Evolutionary conservation across 53 echinoderm and acorn worm species (phyloP).

Genomic region (Actinopyga echinites): DNA sequence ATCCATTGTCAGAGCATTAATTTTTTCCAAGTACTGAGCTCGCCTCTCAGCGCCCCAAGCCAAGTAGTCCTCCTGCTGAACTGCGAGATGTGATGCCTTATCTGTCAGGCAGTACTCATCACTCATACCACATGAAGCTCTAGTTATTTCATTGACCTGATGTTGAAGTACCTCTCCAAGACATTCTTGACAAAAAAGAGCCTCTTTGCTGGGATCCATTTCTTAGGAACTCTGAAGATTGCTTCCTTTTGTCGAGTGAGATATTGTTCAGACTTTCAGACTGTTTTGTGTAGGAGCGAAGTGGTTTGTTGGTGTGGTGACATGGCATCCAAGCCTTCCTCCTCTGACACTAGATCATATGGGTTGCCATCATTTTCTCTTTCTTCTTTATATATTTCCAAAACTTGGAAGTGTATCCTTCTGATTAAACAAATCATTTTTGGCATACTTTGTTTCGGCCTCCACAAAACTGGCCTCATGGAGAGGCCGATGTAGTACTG

Average conservation of each 20-base stretch:
- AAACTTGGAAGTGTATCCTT: neutral
- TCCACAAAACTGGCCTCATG: too few species aligned
- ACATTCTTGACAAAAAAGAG: neutral
- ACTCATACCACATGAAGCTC: neutral
- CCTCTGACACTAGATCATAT: neutral
- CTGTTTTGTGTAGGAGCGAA: neutral
- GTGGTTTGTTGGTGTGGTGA: neutral
- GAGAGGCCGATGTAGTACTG: too few species aligned
- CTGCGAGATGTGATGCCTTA: too few species aligned
- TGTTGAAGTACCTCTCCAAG: neutral
- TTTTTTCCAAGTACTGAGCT: neutral
- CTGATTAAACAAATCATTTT: too few species aligned
- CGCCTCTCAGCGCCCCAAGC: neutral
- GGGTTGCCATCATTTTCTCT: neutral
- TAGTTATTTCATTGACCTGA: neutral
- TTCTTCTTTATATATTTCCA: neutral
- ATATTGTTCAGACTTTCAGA: neutral
- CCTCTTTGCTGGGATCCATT: neutral
- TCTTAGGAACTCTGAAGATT: neutral
- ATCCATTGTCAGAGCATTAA: neutral
- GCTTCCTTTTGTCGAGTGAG: neutral
- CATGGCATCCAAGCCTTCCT: neutral
- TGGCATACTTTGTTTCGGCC: too few species aligned
- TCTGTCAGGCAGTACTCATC: neutral
- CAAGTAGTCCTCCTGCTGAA: neutral